Conservation (phyloP, 2,888 invertebrate genomes). For the Oscheius sp. region DNA sequence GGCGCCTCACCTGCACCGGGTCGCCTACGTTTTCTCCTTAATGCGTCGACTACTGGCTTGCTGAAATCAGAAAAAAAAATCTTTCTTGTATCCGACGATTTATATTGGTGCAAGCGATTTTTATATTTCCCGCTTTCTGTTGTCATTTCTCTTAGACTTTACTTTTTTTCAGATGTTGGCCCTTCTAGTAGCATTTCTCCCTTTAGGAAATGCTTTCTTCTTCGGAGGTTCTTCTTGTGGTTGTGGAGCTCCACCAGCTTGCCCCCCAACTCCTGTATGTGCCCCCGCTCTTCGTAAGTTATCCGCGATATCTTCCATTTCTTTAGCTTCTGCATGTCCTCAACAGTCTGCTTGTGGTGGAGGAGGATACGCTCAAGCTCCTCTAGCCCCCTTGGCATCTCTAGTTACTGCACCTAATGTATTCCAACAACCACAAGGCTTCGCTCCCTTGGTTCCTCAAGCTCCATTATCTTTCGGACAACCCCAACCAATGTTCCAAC, state of each 20-base stretch:
- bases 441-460: not conserved
- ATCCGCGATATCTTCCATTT: not conserved
- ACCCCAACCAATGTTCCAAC: not conserved
- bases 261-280: slow-evolving; percentile 44
- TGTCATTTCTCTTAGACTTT: not conserved
- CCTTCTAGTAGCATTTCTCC: slow-evolving; percentile 16
- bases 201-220: slow-evolving; percentile 52
- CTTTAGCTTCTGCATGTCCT: slow-evolving; percentile 28
- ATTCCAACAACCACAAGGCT: not conserved
- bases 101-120: too few species aligned
- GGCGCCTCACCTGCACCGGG: slow-evolving; percentile 30
- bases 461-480: not conserved
- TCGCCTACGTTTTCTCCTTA: slow-evolving; percentile 23
- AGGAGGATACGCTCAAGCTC: slow-evolving; percentile 14
- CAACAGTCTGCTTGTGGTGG: slow-evolving; percentile 16
- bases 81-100: too few species aligned
- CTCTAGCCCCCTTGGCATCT: not conserved
- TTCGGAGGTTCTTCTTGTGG: slow-evolving; percentile 48
- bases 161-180: slow-evolving; percentile 25
- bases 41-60: slow-evolving; percentile 11
- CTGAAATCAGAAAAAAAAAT: not conserved
- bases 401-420: not conserved
- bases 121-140: not conserved
- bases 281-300: slow-evolving; percentile 26
- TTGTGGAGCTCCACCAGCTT: slow-evolving; percentile 46